A percentile compares a stretch with the other conserved stretches of the same genome.
Evolutionary conservation across 2,113 vertebrate species (phyloP).

Genomic region (Indri indri): DNA sequence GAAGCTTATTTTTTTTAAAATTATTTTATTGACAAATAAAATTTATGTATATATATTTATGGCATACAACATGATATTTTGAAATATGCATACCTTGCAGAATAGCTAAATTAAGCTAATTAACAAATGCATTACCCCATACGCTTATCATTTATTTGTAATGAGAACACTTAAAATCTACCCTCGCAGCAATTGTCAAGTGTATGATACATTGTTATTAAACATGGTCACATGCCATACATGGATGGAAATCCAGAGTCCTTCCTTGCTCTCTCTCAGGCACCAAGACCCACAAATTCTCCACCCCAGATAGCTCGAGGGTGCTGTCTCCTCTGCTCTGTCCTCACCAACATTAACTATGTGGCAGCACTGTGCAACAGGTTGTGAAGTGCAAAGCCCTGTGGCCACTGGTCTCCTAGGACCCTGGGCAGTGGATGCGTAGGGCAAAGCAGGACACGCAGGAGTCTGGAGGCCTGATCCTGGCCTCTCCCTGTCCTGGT

Average conservation of each 20-base stretch:
- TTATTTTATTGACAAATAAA: background rate
- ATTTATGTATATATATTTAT: background rate
- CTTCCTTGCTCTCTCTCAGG: background rate
- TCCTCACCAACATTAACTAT: background rate
- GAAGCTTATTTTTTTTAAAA: background rate
- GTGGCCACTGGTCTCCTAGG: background rate
- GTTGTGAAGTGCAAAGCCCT: background rate
- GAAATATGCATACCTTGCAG: background rate
- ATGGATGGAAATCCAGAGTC: background rate
- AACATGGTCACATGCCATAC: background rate
- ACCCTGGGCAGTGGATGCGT: fast-evolving
- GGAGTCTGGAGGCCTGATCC: background rate
- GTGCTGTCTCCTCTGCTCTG: background rate
- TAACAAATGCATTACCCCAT: background rate
- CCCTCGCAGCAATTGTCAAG: background rate
- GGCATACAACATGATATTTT: background rate
- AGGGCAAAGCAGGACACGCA: background rate
- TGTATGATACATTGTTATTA: background rate
- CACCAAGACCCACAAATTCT: background rate
- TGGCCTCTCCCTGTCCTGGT: background rate
- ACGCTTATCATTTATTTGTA: background rate
- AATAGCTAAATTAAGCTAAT: background rate
- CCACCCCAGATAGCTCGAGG: background rate
- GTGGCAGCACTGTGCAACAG: too few relatives aligned
- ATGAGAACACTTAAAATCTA: background rate